Evolutionary conservation across 2,888 invertebrate species (phyloP).

Genomic region (Drosophila quinaria): DNA sequence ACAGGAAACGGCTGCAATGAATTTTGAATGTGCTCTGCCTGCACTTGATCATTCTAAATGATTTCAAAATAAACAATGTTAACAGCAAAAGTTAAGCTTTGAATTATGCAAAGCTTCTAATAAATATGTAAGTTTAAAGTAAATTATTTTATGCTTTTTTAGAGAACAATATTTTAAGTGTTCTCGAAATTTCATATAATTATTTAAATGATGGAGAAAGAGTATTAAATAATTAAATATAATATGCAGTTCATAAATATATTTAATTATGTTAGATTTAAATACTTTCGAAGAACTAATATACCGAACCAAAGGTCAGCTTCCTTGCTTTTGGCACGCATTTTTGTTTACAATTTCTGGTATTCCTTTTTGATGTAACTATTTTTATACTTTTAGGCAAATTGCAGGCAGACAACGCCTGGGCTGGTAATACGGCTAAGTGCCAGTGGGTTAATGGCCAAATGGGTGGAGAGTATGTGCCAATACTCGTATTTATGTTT

Average conservation of each 20-base stretch:
- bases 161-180: too few species aligned
- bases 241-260: neutral
- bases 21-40: conserved; percentile 25
- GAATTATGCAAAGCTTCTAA: neutral
- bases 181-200: too few species aligned
- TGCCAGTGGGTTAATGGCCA: conserved; percentile 33
- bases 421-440: conserved; percentile 61
- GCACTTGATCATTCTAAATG: conserved; percentile 2
- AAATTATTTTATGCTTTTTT: neutral
- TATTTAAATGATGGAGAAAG: too few species aligned
- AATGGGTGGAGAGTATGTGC: conserved; percentile 9
- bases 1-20: conserved; percentile 41
- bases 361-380: conserved; percentile 24
- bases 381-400: conserved; percentile 72
- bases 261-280: neutral
- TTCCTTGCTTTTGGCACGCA: conserved; percentile 57
- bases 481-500: conserved; percentile 52
- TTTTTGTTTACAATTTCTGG: conserved; percentile 66
- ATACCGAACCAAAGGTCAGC: conserved; percentile 12
- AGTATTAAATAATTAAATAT: neutral
- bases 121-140: neutral
- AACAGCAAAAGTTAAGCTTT: neutral
- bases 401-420: conserved; percentile 52
- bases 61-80: neutral
- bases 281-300: conserved; percentile 10